Percentiles rank a stretch among this genome's conserved stretches.
phyloP scores from a whole-genome alignment of 2,797 vertebrate species.

The Sebastes vulpes region DNA sequence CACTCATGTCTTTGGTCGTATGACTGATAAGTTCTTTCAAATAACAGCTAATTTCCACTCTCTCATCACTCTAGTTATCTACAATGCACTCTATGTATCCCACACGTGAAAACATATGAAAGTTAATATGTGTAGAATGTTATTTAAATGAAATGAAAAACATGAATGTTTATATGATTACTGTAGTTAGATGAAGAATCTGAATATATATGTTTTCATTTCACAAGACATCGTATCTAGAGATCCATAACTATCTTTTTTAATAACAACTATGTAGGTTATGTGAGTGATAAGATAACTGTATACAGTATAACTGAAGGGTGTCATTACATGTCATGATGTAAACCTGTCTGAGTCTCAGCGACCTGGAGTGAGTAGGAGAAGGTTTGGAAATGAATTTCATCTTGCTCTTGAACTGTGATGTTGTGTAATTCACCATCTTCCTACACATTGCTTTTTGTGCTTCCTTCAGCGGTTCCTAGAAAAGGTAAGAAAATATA shows the following conservation, averaged over 20 bases:
- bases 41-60: not conserved
- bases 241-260: not conserved
- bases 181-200: not conserved
- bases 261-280: not conserved
- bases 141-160: slow-evolving; percentile 1
- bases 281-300: not conserved
- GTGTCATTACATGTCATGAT: not conserved
- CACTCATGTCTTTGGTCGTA: slow-evolving; percentile 20
- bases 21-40: not conserved
- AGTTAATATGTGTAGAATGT: not conserved
- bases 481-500: not conserved
- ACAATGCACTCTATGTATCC: not conserved
- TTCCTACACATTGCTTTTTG: slow-evolving; percentile 11
- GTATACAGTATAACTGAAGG: not conserved
- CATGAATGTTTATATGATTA: not conserved
- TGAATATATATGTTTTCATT: not conserved
- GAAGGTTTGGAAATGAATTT: slow-evolving; percentile 29
- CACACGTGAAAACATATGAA: not conserved
- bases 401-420: slow-evolving; percentile 43
- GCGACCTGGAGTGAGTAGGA: not conserved
- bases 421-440: slow-evolving; percentile 24
- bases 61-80: not conserved
- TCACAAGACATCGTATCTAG: not conserved
- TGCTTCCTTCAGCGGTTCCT: slow-evolving; percentile 48
- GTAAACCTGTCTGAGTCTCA: slow-evolving; percentile 1